These are phyloP conservation scores for Drosophila simulans DNA, from an alignment of 1,140 invertebrate genomes.

Conservation along the genomic window DNA sequence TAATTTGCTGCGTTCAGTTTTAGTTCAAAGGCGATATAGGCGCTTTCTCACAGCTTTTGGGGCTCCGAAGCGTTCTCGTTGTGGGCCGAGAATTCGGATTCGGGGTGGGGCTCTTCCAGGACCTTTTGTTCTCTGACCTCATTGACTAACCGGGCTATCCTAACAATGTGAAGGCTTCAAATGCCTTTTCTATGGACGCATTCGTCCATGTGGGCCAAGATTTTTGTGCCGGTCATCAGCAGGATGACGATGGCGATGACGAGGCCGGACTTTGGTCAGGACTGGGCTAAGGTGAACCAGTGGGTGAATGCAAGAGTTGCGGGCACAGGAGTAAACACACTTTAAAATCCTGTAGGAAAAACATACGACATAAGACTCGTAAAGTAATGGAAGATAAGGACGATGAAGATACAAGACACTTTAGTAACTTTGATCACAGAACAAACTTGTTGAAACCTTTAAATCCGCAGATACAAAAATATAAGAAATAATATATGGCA, in stretches of 20 bases:
- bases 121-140: conserved; percentile 72
- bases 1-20: conserved; percentile 68
- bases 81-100: conserved; percentile 21
- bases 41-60: conserved; percentile 15
- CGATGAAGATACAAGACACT: too few species aligned
- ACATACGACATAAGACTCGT: not conserved
- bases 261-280: conserved; percentile 18
- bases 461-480: too few species aligned
- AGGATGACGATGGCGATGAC: conserved; percentile 27
- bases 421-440: too few species aligned
- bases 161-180: conserved; percentile 73
- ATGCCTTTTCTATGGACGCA: conserved; percentile 76
- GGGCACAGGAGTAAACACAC: not conserved
- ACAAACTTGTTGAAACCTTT: too few species aligned
- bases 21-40: conserved; percentile 56
- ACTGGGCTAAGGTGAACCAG: conserved; percentile 38
- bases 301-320: conserved; percentile 58
- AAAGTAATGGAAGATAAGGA: too few species aligned
- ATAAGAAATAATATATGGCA: too few species aligned
- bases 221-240: conserved; percentile 78
- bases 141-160: conserved; percentile 63
- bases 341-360: not conserved
- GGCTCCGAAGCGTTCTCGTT: not conserved
- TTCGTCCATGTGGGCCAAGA: conserved; percentile 76
- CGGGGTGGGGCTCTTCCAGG: conserved; percentile 7